Evolutionary conservation across 2,888 invertebrate species (phyloP), one percentile per base, ranked within the genome.

Genomic region (Nomada fucata): DNA sequence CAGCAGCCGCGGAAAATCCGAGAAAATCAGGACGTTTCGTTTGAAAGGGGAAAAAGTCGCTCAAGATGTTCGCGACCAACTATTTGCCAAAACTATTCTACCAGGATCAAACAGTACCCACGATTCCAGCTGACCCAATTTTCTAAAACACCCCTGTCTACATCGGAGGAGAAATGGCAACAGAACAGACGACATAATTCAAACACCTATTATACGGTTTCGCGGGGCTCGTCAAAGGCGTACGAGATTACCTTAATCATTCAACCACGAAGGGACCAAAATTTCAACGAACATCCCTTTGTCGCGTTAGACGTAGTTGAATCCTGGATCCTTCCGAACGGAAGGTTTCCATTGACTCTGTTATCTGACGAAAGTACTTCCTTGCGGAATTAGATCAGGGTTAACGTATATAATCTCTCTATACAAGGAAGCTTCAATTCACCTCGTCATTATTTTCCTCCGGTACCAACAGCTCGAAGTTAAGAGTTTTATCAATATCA

Each of bases 51-150:
- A 23, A 47, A 15, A 23, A 42, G n/a, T 2, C 15, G 15, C 2
- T 15, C 15, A 4, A 36, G 36, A n/a, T 44, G 20, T 50, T 10
- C 44, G 64, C 44, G 50, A 42, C n/a, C 9, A 42, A n/a, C 13
- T 55, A 44, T 44, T 72, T 63, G 26, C 53, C 52, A 23, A 73
- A 50, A 11, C 13, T 59, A 36, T 9, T n/a, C n/a, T 18, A n/a
- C 18, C n/a, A 7, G 2, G n/a, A 72, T 53, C 53, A 9, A 26
- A 13, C 11, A 2, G 5, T 36, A 47, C 7, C 4, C 9, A 2
- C 10, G 20, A 29, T 9, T 36, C n/a, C 18, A 15, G 15, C 15
- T 69, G 63, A 44, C 52, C 59, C 52, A 50, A 76, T 76, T 76
- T 70, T 15, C 18, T 2, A 10, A 23, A 59, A 63, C 42, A 61